phyloP scores from a whole-genome alignment of 2,113 vertebrate genomes.

The Dunckerocampus dactyliophorus region DNA sequence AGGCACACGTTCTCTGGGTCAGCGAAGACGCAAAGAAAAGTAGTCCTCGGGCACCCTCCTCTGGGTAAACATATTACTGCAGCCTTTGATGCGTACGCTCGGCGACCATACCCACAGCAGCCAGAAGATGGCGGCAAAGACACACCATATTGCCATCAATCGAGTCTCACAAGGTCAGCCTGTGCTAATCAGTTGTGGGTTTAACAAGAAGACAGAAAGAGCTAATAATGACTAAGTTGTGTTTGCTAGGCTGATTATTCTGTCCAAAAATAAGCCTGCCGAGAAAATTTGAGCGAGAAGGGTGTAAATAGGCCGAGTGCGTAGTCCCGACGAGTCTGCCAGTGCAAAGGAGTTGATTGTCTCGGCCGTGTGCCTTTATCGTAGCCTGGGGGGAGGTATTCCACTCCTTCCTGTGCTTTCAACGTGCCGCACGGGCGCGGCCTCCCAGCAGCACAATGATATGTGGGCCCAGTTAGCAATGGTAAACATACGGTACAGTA shows the following conservation, averaged over 20 bases:
- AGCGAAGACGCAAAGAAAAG: not conserved
- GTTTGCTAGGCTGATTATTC: not conserved
- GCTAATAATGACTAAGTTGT: no score
- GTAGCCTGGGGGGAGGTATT: constrained; percentile 60
- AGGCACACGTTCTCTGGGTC: no score
- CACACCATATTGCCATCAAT: not conserved
- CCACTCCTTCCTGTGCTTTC: constrained; percentile 23
- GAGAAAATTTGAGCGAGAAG: not conserved
- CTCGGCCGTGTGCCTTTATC: constrained; percentile 52
- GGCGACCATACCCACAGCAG: not conserved
- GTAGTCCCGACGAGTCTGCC: constrained; percentile 48
- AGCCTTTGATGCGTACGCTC: not conserved
- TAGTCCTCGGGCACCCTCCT: constrained; percentile 39
- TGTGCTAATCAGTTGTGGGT: no score
- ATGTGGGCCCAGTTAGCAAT: not conserved
- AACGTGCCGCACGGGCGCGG: constrained; percentile 41
- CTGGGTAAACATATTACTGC: constrained; percentile 32
- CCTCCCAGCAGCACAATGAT: constrained; percentile 23
- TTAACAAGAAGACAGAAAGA: not conserved
- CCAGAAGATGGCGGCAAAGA: constrained; percentile 38
- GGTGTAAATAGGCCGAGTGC: not conserved
- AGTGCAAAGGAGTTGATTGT: constrained; percentile 27
- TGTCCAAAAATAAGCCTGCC: not conserved
- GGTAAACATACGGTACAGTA: not conserved
- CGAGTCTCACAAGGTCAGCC: no score